Evolutionary conservation across 2,113 vertebrate species (phyloP).

Genomic region (Oncorhynchus keta): DNA sequence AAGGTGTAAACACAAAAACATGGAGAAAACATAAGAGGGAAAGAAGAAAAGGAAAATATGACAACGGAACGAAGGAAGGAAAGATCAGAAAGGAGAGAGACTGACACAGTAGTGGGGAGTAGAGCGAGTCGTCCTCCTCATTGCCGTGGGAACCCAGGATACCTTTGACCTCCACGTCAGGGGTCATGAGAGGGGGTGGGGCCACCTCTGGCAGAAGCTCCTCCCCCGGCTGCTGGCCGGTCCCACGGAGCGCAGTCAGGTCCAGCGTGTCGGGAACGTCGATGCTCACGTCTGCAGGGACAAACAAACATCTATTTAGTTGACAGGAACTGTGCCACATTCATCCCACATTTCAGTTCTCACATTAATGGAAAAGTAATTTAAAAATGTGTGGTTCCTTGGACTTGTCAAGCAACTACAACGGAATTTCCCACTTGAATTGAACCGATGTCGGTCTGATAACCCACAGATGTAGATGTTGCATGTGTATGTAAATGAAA

Average conservation of each 20-base stretch:
- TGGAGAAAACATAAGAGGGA: constrained; percentile 50
- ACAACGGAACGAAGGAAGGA: constrained; percentile 36
- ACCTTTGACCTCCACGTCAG: constrained; percentile 99
- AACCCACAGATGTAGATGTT: no score
- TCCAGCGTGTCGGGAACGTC: constrained; percentile 96
- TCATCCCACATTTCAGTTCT: no score
- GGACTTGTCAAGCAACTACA: no score
- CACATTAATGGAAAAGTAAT: no score
- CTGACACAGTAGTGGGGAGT: constrained; percentile 99
- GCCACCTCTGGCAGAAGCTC: constrained; percentile 97
- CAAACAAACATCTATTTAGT: constrained; percentile 7
- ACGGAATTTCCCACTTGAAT: no score
- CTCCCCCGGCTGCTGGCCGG: constrained; percentile 91
- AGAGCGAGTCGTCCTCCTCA: constrained; percentile 99
- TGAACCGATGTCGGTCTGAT: no score
- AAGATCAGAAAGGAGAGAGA: constrained; percentile 88
- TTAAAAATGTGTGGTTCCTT: no score
- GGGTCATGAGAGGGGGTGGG: constrained; percentile 93
- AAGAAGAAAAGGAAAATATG: constrained; percentile 37
- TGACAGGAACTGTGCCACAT: background rate
- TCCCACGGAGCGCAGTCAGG: constrained; percentile 85
- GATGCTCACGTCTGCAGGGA: constrained; percentile 88
- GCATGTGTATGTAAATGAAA: no score
- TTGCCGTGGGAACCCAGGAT: constrained; percentile 99
- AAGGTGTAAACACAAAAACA: constrained; percentile 33